Evolutionary conservation across 2,888 invertebrate species (phyloP).

Genomic region (Agrochola circellaris): DNA sequence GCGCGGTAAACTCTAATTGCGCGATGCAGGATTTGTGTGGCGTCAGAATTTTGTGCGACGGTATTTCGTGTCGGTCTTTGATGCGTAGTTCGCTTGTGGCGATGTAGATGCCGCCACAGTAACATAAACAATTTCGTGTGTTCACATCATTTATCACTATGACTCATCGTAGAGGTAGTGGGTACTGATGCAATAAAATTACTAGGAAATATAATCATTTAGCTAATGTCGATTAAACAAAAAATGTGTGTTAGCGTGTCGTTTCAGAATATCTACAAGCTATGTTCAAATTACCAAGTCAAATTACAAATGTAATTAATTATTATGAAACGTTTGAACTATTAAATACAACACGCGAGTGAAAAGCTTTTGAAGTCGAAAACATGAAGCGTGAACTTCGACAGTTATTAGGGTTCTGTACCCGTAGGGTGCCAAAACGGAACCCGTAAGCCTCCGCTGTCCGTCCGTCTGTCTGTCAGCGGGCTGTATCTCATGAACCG

Average conservation of each 20-base stretch:
- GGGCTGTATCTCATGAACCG: too few relatives aligned
- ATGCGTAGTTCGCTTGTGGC: too few relatives aligned
- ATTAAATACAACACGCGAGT: slow-evolving; percentile 15
- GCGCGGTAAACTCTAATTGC: too few relatives aligned
- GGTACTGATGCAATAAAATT: slow-evolving; percentile 1
- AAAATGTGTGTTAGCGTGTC: slow-evolving; percentile 14
- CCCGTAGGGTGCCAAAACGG: too few relatives aligned
- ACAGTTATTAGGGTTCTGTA: background rate
- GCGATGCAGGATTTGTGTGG: too few relatives aligned
- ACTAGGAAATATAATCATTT: slow-evolving; percentile 28
- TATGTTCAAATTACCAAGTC: slow-evolving; percentile 26
- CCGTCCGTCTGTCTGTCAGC: too few relatives aligned
- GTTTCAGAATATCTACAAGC: slow-evolving; percentile 22
- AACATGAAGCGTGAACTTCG: slow-evolving; percentile 8
- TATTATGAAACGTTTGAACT: slow-evolving; percentile 24
- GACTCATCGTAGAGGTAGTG: slow-evolving; percentile 6
- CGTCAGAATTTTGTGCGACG: too few relatives aligned
- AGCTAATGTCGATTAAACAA: slow-evolving; percentile 20
- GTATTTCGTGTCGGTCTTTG: too few relatives aligned
- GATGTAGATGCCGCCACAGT: background rate
- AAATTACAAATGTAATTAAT: slow-evolving; percentile 32
- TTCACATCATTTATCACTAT: slow-evolving; percentile 11
- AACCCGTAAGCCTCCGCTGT: too few relatives aligned
- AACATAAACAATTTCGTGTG: slow-evolving; percentile 15
- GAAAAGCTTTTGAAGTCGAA: slow-evolving; percentile 12